Base-by-base conservation (phyloP, 2,797 vertebrate genomes). In the Pempheris klunzingeri region DNA sequence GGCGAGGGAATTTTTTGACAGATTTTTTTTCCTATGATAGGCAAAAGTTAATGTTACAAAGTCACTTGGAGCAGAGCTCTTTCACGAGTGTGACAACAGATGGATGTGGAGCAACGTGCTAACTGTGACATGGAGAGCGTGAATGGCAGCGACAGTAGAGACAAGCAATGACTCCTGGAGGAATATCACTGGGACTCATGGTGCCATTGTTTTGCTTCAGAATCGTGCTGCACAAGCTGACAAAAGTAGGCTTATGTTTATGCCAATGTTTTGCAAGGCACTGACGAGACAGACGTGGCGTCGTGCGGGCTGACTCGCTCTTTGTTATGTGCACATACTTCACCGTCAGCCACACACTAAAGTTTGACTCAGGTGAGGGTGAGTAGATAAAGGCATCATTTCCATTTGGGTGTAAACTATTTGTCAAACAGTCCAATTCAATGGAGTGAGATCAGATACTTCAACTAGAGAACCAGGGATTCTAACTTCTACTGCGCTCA, bases 91-190 rank as follows among this genome's bases (percentile, higher is more conserved):
- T 20, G 5, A 49, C 11, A 47, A 60, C 61, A 83, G 69, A 79
- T 64, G 47, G 64, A 64, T 36, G 63, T 38, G 2, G 5, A 74
- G 54, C 50, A 43, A 59, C 39, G 78, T 74, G 57, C 64, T 58
- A 81, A 55, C 30, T 0, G 2, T 30, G 62, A 52, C 43, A 36
- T 61, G n/a, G n/a, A 22, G 41, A 57, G 46, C 50, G 52, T 22
- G 60, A 66, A 49, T 26, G n/a, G 17, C 44, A 34, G 57, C 44
- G 30, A 52, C 24, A 44, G 39, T 24, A 26, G 34, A 60, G 24
- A 52, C 41, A 54, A 74, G n/a, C 28, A 54, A 43, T 15, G 0
- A 7, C 28, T 72, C 49, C 38, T 49, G 7, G 36, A 52, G 34
- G 39, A 75, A 57, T 36, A 58, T 47, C 20, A 61, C 30, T 39